Evolutionary conservation across 2,888 invertebrate genomes (phyloP).

Genomic region (Volucella bombylans): DNA sequence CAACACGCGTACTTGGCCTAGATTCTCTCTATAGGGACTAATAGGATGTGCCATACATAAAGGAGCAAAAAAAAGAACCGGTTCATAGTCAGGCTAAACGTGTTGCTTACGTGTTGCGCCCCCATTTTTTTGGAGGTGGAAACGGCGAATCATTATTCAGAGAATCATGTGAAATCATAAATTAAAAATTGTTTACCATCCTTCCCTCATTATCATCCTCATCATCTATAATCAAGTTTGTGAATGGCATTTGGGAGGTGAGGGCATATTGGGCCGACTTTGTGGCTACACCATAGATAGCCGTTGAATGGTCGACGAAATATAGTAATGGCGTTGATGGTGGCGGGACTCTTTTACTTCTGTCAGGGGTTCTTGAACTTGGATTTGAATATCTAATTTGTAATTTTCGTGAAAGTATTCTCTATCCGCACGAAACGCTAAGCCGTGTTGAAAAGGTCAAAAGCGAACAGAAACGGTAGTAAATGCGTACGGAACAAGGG

Average conservation of each 20-base stretch:
- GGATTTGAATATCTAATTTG: not conserved
- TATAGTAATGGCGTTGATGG: not conserved
- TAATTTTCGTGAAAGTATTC: conserved; percentile 17
- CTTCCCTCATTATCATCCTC: not conserved
- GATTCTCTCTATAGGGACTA: conserved; percentile 13
- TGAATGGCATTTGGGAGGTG: not conserved
- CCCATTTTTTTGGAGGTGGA: conserved; percentile 1
- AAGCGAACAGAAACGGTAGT: not conserved
- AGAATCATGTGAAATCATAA: conserved; percentile 52
- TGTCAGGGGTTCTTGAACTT: not conserved
- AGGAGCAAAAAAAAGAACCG: conserved; percentile 24
- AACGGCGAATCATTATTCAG: conserved; percentile 41
- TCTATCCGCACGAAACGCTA: not conserved
- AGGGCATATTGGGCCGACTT: not conserved
- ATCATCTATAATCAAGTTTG: conserved; percentile 18
- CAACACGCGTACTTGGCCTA: conserved; percentile 51
- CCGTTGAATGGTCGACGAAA: too few species aligned
- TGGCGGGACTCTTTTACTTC: not conserved
- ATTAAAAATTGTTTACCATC: conserved; percentile 53
- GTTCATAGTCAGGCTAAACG: conserved; percentile 29
- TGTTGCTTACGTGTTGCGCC: conserved; percentile 55
- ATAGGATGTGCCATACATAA: not conserved
- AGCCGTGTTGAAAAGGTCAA: conserved; percentile 6
- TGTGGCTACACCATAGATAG: too few species aligned
- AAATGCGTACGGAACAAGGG: not conserved